Evolutionary conservation across 2,797 vertebrate species (phyloP).

Genomic region (Helarctos malayanus): DNA sequence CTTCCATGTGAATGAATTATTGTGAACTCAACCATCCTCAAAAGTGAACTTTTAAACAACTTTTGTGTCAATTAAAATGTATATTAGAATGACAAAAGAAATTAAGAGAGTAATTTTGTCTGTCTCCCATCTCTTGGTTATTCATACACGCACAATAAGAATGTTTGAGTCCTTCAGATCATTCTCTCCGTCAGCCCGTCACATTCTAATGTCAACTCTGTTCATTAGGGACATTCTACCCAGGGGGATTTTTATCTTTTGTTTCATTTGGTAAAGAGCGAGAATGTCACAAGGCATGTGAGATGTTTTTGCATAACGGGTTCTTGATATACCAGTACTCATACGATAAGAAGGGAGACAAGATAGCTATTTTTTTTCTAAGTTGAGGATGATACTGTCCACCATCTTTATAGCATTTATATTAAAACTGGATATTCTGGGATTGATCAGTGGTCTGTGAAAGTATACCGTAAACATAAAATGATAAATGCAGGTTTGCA

Average conservation of each 20-base stretch:
- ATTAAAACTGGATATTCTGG: constrained; percentile 23
- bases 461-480: constrained; percentile 40
- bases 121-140: constrained; percentile 73
- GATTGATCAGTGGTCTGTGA: constrained; percentile 31
- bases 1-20: not conserved
- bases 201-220: constrained; percentile 82
- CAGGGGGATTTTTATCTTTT: constrained; percentile 39
- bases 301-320: not conserved
- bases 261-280: constrained; percentile 76
- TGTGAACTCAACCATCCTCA: constrained; percentile 13
- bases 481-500: not conserved
- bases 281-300: constrained; percentile 62
- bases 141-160: constrained; percentile 74
- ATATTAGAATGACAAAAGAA: constrained; percentile 78
- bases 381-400: not conserved
- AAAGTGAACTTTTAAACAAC: constrained; percentile 64
- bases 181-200: constrained; percentile 81
- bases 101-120: constrained; percentile 81
- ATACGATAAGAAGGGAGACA: constrained; percentile 59
- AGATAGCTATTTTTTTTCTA: constrained; percentile 41
- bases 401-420: constrained; percentile 15
- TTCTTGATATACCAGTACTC: constrained; percentile 14
- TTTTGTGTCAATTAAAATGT: constrained; percentile 73
- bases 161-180: constrained; percentile 77
- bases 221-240: constrained; percentile 79